Evolutionary conservation across 2,888 invertebrate genomes (phyloP), one percentile per base, ranked within the genome.

Genomic region (Drosophila kuntzei): DNA sequence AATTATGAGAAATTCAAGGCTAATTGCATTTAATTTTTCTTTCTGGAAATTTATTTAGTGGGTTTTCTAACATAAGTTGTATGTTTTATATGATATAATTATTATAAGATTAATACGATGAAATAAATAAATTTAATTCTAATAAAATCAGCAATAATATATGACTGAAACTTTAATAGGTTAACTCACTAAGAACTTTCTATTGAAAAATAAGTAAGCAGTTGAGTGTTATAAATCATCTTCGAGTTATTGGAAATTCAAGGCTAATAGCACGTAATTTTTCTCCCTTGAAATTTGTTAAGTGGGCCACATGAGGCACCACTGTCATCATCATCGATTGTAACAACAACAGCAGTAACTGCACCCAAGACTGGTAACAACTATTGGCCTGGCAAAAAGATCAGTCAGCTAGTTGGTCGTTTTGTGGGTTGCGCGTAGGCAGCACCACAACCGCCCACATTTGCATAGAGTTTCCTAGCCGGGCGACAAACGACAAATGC

Each of bases 391-490:
- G 39, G 22, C 27, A 49, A 49, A 49, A 60, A 64, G 67, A 72
- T 67, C 54, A 57, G 47, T 63, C 79, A 79, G 79, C 66, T 63
- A 71, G 80, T 64, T 71, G 65, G 60, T 7, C 53, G 50, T 66
- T 73, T 83, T 86, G 84, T 88, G 89, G 81, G 81, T 84, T 80
- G 84, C 62, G 89, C 84, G 85, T 81, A 87, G 85, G 89, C 87
- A 81, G 80, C 67, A 67, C 74, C 60, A 67, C 54, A 76, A 55
- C 74, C 85, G 85, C 85, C 85, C 78, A 86, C 85, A 87, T 86
- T 71, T 81, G 78, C 89, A 78, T 79, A 73, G 77, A 71, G 85
- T 79, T 84, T 87, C 77, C 80, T 80, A 75, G 75, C 63, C 66
- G 67, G 83, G 87, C 83, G 83, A 83, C 83, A 88, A 88, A 74